These are phyloP conservation scores for Petrolisthes manimaculis DNA, from an alignment of 2,888 invertebrate species.

Conservation along the genomic window DNA sequence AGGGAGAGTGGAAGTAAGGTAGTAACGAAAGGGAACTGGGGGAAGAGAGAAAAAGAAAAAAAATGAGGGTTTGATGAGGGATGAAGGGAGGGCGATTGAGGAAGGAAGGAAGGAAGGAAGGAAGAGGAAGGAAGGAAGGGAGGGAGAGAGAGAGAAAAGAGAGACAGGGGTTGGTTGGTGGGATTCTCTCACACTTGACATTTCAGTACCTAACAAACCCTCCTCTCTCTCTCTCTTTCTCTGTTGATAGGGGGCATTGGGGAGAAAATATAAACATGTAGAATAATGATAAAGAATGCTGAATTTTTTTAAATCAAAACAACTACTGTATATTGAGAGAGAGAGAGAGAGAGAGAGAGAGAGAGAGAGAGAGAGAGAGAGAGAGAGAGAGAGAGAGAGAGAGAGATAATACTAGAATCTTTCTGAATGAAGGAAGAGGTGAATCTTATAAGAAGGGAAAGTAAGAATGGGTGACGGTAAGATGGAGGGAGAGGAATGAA, in stretches of 20 bases:
- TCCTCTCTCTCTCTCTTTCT: slow-evolving; percentile 12
- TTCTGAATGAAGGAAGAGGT: not conserved
- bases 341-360: not conserved
- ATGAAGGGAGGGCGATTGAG: not conserved
- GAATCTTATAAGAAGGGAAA: not conserved
- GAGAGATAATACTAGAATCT: not conserved
- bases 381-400: not conserved
- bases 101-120: not conserved
- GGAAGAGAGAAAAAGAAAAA: not conserved
- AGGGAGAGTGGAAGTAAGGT: not conserved
- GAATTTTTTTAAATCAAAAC: no score
- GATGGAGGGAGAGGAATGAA: not conserved
- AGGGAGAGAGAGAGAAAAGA: not conserved
- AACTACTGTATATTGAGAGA: not conserved
- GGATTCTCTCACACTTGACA: slow-evolving; percentile 24
- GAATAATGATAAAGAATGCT: no score
- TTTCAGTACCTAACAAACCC: not conserved
- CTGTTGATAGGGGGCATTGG: not conserved
- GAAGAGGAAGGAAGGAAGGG: not conserved
- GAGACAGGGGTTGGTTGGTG: not conserved
- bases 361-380: not conserved
- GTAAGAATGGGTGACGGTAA: not conserved
- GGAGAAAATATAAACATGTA: not conserved
- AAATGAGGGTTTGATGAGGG: not conserved
- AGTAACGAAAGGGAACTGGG: not conserved